Evolutionary conservation across 2,113 vertebrate species (phyloP), one percentile per base, ranked within the genome.

Genomic region (Thalassarche chlororhynchos): DNA sequence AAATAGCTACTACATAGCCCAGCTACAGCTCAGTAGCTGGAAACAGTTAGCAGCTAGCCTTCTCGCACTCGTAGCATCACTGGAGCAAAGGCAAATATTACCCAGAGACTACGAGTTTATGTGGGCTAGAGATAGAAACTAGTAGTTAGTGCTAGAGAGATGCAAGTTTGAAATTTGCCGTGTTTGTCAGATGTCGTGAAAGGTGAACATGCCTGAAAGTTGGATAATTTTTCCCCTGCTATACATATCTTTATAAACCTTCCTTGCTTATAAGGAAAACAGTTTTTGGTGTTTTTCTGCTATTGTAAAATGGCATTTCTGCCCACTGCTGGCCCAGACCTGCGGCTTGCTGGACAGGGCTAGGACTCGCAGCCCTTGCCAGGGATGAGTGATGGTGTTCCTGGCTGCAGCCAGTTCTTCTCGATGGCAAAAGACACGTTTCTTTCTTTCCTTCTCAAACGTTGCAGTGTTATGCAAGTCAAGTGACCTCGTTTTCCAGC

Each of bases 401-500:
- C 91, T 89, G 96, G 96, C 96, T 93, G 85, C 87, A 93, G 96
- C 83, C 81, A 47, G 51, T 88, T 85, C 91, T 97, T 68, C 72
- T 78, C 12, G 3, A 12, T 91, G 95, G 91, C 93, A 96, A 92
- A 84, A 32, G 92, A 77, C 96, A 88, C 29, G 0, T 88, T 72
- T 91, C 93, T 69, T 78, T 96, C 88, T 64, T 85, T 44, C 92
- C 90, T 66, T 82, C 97, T 82, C 90, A 82, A 91, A 93, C 17
- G 25, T 94, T 98, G 97, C 98, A 98, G 97, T 97, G 96, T 98
- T 98, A 98, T 97, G 97, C 98, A 98, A 98, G 98, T 97, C 89
- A 98, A 97, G 96, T 98, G 98, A 98, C 98, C 98, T 98, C 98
- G 90, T 98, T 98, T 92, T 98, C 97, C 98, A 98, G 98, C 98